Evolutionary conservation across 2,888 invertebrate species (phyloP).

Genomic region (Cheilosia grossa): DNA sequence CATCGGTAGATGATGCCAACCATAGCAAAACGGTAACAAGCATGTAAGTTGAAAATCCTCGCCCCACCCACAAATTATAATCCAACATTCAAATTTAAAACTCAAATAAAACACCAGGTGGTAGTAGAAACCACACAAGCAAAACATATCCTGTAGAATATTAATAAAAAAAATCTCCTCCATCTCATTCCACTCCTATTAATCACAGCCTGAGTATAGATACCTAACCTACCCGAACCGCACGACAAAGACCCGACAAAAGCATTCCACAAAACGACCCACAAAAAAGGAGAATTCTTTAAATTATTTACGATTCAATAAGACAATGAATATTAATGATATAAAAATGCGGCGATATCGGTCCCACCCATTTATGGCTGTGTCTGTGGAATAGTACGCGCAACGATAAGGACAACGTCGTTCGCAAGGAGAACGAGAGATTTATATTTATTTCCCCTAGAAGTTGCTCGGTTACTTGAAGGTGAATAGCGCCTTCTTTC

Average conservation of each 20-base stretch:
- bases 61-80: too few relatives aligned
- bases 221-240: conserved; percentile 1
- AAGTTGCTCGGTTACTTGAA: background rate
- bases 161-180: background rate
- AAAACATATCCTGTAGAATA: too few relatives aligned
- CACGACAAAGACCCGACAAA: background rate
- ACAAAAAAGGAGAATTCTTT: conserved; percentile 32
- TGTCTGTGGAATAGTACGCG: conserved; percentile 12
- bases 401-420: conserved; percentile 30
- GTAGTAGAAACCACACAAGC: too few relatives aligned
- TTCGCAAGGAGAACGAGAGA: conserved; percentile 16
- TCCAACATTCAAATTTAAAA: too few relatives aligned
- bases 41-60: too few relatives aligned
- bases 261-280: conserved; percentile 5
- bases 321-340: conserved; percentile 58
- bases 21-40: too few relatives aligned
- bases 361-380: conserved; percentile 16
- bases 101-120: too few relatives aligned
- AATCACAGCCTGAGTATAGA: conserved; percentile 15
- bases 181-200: conserved; percentile 8
- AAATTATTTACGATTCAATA: conserved; percentile 63
- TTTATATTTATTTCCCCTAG: conserved; percentile 17
- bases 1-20: too few relatives aligned
- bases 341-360: conserved; percentile 22
- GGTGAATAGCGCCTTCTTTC: conserved; percentile 12